phyloP scores from a whole-genome alignment of 1,140 invertebrate genomes.

The Drosophila carrolli region DNA sequence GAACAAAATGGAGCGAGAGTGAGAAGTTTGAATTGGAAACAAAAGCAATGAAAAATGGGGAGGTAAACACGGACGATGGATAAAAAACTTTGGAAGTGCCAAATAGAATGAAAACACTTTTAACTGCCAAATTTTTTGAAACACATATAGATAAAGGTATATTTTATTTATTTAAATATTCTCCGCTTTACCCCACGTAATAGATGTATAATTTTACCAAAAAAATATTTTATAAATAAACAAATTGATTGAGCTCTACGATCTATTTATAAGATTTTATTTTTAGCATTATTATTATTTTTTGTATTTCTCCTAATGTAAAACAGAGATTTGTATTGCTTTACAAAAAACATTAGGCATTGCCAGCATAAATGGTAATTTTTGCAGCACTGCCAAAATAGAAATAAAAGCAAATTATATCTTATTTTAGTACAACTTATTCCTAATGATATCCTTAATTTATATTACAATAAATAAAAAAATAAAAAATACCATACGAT shows the following conservation, averaged over 20 bases:
- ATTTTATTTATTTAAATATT: slow-evolving; percentile 15
- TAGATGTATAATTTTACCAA: too few species aligned
- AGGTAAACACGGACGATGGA: slow-evolving; percentile 29
- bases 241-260: background rate
- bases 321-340: too few species aligned
- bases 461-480: too few species aligned
- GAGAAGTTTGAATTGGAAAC: slow-evolving; percentile 23
- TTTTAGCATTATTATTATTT: background rate
- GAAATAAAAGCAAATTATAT: background rate
- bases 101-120: slow-evolving; percentile 40
- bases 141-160: slow-evolving; percentile 10
- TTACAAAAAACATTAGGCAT: background rate
- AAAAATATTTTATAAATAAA: background rate
- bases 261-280: background rate
- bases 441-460: background rate
- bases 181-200: too few species aligned
- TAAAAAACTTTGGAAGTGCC: slow-evolving; percentile 17
- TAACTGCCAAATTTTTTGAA: slow-evolving; percentile 9
- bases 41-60: slow-evolving; percentile 5
- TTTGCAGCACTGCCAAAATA: background rate
- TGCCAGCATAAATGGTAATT: background rate
- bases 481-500: background rate
- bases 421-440: background rate
- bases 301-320: background rate
- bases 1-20: slow-evolving; percentile 26